Evolutionary conservation across 2,797 vertebrate genomes (phyloP), one percentile per base, ranked within the genome.

Genomic region (Neosilurus mollespiculum): DNA sequence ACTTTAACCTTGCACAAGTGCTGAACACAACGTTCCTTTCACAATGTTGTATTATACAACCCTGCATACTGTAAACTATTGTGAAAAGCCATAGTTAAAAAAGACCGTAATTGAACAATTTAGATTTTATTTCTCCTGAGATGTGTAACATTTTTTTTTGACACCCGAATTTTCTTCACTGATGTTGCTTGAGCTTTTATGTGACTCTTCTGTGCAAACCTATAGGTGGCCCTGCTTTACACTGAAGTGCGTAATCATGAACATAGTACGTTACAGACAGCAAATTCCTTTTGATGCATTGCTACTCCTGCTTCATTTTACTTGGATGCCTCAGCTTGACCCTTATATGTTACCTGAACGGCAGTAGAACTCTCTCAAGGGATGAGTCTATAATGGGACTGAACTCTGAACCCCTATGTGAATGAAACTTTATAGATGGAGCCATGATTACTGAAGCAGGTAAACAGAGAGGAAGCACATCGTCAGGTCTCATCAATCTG

Each of bases 401-500:
- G 85, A 88, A 82, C 75, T 30, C n/a, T 30, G 69, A 34, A 87
- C 79, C 75, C 14, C 30, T 67, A 26, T 49, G 71, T 87, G 71
- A 86, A 53, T 75, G 70, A 49, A 76, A 20, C 83, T 62, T 54
- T 83, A 80, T 86, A 85, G 82, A 85, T 87, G 56, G 14, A 85
- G 64, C 34, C 75, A 84, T 87, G 80, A 80, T 82, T 86, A 86
- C 71, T 82, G 82, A 79, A 80, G 80, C 85, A 83, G 83, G 80
- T 89, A 85, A 86, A 85, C 51, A 85, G 62, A 77, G 64, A 64
- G 54, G 78, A 85, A 80, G 30, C 37, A 80, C 77, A 64, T 37
- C 79, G 87, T 76, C 81, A 85, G 18, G 65, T 61, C 67, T 86
- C 84, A 85, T 88, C 73, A 86, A 85, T 83, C 81, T 85, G 75